Evolutionary conservation across 1,140 invertebrate species (phyloP).

Genomic region (Pogonomyrmex barbatus): DNA sequence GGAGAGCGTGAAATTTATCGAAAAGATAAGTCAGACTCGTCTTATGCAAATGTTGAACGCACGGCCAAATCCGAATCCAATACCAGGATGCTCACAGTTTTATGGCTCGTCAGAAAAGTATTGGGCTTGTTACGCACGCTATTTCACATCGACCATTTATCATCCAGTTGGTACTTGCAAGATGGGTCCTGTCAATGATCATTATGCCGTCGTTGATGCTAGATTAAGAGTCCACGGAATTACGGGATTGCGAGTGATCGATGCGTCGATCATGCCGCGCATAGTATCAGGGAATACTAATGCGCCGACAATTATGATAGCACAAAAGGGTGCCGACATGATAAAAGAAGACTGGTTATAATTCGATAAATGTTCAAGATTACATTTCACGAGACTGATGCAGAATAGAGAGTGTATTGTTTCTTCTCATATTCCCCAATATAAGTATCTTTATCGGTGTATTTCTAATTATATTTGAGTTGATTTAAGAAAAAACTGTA

Average conservation of each 20-base stretch:
- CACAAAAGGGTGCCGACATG: conserved; percentile 89
- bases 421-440: too few species aligned
- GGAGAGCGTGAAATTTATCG: conserved; percentile 90
- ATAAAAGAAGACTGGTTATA: conserved; percentile 87
- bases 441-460: too few species aligned
- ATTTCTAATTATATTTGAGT: too few species aligned
- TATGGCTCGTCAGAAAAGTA: conserved; percentile 88
- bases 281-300: conserved; percentile 91
- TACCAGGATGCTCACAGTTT: conserved; percentile 88
- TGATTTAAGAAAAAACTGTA: too few species aligned
- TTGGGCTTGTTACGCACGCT: conserved; percentile 90
- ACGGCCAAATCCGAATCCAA: conserved; percentile 87
- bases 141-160: conserved; percentile 90
- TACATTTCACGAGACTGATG: background rate
- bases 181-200: conserved; percentile 85
- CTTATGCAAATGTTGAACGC: conserved; percentile 89
- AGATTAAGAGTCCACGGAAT: conserved; percentile 88
- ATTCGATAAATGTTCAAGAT: background rate
- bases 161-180: conserved; percentile 88
- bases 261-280: conserved; percentile 91
- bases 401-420: background rate
- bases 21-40: conserved; percentile 88
- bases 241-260: conserved; percentile 88
- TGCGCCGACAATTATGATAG: conserved; percentile 90
- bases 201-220: conserved; percentile 88